Conservation (phyloP, 2,888 invertebrate genomes). For the Dolichomitus sp. region DNA sequence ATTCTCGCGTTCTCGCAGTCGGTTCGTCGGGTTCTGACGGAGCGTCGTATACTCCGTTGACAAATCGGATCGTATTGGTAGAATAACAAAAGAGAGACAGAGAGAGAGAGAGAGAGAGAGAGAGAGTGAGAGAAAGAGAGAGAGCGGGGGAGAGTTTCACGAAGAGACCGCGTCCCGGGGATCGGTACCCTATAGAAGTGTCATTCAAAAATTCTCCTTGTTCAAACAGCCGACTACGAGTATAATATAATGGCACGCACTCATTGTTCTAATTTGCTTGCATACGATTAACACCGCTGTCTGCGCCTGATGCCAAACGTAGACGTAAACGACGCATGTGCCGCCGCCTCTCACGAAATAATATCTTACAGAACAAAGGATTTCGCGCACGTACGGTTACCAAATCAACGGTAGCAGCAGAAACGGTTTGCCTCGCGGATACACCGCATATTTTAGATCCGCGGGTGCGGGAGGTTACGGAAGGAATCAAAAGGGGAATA, state of each 20-base stretch:
- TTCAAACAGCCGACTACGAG: conserved; percentile 71
- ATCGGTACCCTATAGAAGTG: conserved; percentile 75
- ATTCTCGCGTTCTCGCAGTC: conserved; percentile 32
- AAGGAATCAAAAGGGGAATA: conserved; percentile 60
- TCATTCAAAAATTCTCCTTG: conserved; percentile 80
- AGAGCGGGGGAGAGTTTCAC: conserved; percentile 19
- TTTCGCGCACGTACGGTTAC: conserved; percentile 8
- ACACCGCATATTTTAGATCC: conserved; percentile 48
- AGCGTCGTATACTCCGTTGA: conserved; percentile 9
- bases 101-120: conserved; percentile 68
- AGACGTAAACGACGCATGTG: conserved; percentile 60
- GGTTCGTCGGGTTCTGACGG: conserved; percentile 13
- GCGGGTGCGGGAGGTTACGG: conserved; percentile 44
- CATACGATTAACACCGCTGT: conserved; percentile 84
- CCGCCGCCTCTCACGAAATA: conserved; percentile 50
- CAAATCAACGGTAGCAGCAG: conserved; percentile 16
- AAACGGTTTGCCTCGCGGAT: conserved; percentile 11
- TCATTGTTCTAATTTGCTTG: conserved; percentile 86
- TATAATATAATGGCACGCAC: conserved; percentile 81
- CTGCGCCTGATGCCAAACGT: conserved; percentile 72
- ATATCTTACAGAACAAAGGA: conserved; percentile 27
- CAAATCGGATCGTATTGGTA: conserved; percentile 54
- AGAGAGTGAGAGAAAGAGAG: conserved; percentile 35
- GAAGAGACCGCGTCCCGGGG: conserved; percentile 59
- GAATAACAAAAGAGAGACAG: conserved; percentile 48